Evolutionary conservation across 2,113 vertebrate genomes (phyloP).

Genomic region (Gallinago paraguaiae): DNA sequence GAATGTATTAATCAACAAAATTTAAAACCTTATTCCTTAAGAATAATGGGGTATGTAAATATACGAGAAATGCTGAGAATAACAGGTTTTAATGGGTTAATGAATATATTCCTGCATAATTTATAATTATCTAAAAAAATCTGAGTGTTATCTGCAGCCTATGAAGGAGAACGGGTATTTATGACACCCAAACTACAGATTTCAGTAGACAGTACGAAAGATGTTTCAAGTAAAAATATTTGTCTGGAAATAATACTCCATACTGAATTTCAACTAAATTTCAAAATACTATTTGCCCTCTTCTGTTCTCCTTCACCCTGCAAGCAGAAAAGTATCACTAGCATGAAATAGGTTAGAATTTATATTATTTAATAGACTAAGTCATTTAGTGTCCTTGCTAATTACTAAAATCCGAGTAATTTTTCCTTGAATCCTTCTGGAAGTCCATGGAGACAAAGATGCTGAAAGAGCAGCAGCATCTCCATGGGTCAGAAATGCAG

Average conservation of each 20-base stretch:
- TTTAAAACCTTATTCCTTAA: neutral
- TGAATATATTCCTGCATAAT: neutral
- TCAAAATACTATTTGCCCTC: neutral
- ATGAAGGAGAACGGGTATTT: neutral
- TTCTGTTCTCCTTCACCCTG: neutral
- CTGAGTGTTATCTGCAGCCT: neutral
- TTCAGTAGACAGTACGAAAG: neutral
- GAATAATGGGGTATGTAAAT: neutral
- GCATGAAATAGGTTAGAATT: neutral
- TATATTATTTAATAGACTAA: neutral
- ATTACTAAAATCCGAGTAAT: neutral
- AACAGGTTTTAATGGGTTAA: conserved; percentile 17
- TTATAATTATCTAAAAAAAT: neutral
- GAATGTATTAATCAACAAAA: neutral
- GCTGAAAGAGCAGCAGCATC: neutral
- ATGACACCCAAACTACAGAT: neutral
- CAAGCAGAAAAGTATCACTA: neutral
- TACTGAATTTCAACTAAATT: neutral
- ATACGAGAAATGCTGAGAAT: neutral
- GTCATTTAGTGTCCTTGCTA: neutral
- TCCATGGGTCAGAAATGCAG: neutral
- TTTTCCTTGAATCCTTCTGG: neutral
- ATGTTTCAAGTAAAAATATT: neutral
- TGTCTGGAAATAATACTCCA: neutral
- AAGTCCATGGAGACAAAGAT: neutral